phyloP scores from a whole-genome alignment of 1,140 invertebrate species.

The Artemia franciscana region DNA sequence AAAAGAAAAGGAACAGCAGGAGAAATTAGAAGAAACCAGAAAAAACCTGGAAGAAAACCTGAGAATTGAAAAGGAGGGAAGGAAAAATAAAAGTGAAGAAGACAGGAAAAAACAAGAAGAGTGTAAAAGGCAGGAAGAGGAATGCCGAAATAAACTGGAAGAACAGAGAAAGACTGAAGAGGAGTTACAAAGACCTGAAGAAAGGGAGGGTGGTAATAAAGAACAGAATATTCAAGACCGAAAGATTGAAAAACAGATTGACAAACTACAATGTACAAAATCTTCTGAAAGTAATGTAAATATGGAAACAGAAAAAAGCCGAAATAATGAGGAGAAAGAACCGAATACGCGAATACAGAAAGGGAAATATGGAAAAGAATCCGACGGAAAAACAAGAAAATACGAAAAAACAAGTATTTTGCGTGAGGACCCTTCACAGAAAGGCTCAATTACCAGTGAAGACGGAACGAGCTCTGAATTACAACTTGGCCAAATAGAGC shows the following conservation, averaged over 20 bases:
- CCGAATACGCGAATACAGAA: constrained; percentile 19
- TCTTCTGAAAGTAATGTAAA: no score
- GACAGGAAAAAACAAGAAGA: constrained; percentile 10
- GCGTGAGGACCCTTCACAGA: no score
- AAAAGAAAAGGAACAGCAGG: constrained; percentile 11
- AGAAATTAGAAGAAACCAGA: background rate
- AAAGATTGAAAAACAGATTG: no score
- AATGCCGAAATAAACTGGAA: constrained; percentile 8
- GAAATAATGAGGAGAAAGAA: no score
- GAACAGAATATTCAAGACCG: constrained; percentile 14
- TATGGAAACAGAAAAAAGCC: no score
- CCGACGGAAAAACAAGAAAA: constrained; percentile 13
- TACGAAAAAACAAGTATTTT: constrained; percentile 12
- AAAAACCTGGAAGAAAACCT: background rate
- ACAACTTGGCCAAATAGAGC: no score
- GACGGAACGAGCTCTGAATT: no score
- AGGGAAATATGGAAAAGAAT: constrained; percentile 17
- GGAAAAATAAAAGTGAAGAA: constrained; percentile 5
- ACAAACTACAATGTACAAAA: no score
- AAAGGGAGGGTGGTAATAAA: constrained; percentile 10
- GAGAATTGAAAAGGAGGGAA: constrained; percentile 4
- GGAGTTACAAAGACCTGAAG: constrained; percentile 9
- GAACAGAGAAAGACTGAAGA: constrained; percentile 5
- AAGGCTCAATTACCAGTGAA: no score
- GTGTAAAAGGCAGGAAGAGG: constrained; percentile 6